Evolutionary conservation across 2,888 invertebrate species (phyloP), one percentile per base, ranked within the genome.

Genomic region (Dicyrtoma fusca): DNA sequence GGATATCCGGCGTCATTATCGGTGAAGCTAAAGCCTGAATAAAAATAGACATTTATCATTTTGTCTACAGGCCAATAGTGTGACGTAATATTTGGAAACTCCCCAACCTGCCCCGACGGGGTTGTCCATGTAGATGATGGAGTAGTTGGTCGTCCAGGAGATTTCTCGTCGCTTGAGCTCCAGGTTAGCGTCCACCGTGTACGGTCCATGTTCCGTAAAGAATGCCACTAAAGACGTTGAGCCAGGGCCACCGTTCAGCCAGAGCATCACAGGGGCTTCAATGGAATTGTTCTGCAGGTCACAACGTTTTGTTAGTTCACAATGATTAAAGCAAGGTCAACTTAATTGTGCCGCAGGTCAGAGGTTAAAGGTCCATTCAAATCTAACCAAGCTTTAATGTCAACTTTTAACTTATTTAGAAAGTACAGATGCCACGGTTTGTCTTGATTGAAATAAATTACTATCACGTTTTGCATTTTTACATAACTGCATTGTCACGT

Each of bases 91-190:
- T 21, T 23, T 26, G 13, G 53, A 19, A 57, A 26, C 1, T 1
- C 8, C 14, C n/a, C 21, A 13, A 82, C 82, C 82, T 1, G 94
- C 91, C 1, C 94, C 94, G 0, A 93, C 95, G 0, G 96, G 96
- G 83, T 94, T 95, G 83, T 96, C 96, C 69, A 96, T 91, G 82
- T 92, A 96, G 70, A 96, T 87, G 55, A 96, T 84, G 79, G 91
- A 89, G 82, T 92, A 92, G n/a, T 88, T 88, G 53, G 87, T 84
- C 69, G 89, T 90, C 95, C 95, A 96, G 13, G 90, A 88, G 79
- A 90, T 90, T 81, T 91, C 88, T 45, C 93, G 87, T 75, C 87
- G 84, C 76, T 86, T 84, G 62, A 90, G 77, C 1, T 78, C 71
- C 63, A 80, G 34, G 34, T 80, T 72, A 25, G 51, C 75, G 69